Base-by-base conservation (phyloP, 1,140 invertebrate species). In the Drosophila bocki region DNA sequence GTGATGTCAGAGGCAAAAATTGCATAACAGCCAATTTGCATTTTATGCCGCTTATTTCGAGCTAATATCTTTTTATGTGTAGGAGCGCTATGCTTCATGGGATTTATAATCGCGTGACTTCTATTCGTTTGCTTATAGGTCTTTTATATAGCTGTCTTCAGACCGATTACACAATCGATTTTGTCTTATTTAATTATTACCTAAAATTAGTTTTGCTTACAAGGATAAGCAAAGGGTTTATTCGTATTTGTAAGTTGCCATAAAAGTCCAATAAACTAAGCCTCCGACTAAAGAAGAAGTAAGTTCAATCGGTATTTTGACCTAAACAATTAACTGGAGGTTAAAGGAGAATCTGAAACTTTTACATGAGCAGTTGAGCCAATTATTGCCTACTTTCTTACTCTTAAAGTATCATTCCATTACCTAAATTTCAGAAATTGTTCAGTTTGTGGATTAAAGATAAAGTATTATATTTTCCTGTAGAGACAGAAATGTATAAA, bases 11-110 rank as follows among this genome's bases (percentile, higher is more conserved):
- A 54, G 17, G 3, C 7, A 54, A 0, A 3, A 1, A 13, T 54
- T 54, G 17, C 51, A 37, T 37, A 17, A 54, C 7, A 22, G 17
- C 2, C 12, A 22, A 54, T 54, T 54, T 54, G 51, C 51, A 54
- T 54, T 54, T 54, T 54, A 54, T 37, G 17, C 0, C 17, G 17
- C 33, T 54, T 54, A 37, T 37, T 54, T 22, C 12, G 51, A 54
- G 51, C 51, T 37, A 54, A 54, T 54, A 54, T 54, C 22, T 54
- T 37, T 54, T 54, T 8, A 37, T 37, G 51, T 54, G 51, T 54
- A 35, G 51, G 7, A 12, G 32, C 32, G 33, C 17, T 12, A 35
- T 54, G 51, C 51, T 54, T 7, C 33, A 37, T 54, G 51, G 33
- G 51, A 54, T 37, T 54, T 37, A 22, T 54, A 22, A 54, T 54